Evolutionary conservation across 1,140 invertebrate species (phyloP).

Genomic region (Zaprionus nigranus): DNA sequence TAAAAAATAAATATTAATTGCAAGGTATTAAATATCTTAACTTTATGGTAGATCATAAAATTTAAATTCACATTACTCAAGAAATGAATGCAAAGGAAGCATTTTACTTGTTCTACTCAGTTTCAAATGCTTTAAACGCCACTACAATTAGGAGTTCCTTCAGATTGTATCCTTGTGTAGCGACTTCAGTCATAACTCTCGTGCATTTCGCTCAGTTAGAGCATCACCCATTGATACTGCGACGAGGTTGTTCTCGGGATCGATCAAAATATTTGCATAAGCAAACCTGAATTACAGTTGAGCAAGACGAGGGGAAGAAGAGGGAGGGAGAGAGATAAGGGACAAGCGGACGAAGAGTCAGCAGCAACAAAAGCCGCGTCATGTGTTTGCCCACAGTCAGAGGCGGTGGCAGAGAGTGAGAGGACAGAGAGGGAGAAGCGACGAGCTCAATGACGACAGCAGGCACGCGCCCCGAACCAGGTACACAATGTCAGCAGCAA

Average conservation of each 20-base stretch:
- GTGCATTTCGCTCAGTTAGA: slow-evolving; percentile 30
- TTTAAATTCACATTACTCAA: too few species aligned
- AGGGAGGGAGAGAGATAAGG: slow-evolving; percentile 7
- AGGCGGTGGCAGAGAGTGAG: slow-evolving; percentile 14
- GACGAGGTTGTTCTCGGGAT: slow-evolving; percentile 42
- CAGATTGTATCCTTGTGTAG: neutral
- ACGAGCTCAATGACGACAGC: slow-evolving; percentile 70
- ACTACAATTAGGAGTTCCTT: neutral
- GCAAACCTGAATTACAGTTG: slow-evolving; percentile 71
- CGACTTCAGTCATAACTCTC: neutral
- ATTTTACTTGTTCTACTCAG: neutral
- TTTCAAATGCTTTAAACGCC: neutral
- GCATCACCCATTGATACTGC: slow-evolving; percentile 37
- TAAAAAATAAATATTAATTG: too few species aligned
- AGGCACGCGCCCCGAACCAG: slow-evolving; percentile 75
- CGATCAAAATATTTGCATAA: slow-evolving; percentile 79
- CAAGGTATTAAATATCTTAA: too few species aligned
- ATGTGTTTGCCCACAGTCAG: slow-evolving; percentile 59
- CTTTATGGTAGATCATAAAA: too few species aligned
- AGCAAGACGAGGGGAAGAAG: slow-evolving; percentile 12
- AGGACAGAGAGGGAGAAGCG: slow-evolving; percentile 15
- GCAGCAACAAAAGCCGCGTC: slow-evolving; percentile 54
- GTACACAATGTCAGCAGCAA: slow-evolving; percentile 47
- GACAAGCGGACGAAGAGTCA: slow-evolving; percentile 18
- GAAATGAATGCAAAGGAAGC: too few species aligned